Base-by-base conservation (phyloP, 2,888 invertebrate genomes). In the Axea sp. region DNA sequence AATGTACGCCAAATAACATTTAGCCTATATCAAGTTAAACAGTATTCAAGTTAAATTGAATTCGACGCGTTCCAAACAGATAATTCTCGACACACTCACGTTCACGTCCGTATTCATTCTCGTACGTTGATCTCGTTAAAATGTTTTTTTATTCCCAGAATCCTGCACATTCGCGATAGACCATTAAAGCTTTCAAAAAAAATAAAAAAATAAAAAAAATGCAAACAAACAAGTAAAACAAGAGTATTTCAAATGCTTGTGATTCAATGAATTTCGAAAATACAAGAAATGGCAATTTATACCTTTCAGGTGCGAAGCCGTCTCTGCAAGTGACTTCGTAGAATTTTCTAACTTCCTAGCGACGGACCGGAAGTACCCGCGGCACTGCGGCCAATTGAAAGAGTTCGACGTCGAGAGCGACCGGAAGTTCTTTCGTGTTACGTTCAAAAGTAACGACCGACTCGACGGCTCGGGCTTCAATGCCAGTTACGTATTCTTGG, bases 331-430 rank as follows among this genome's bases (percentile, higher is more conserved):
- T 84, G 99, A 99, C 88, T 98, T 94, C 88, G 95, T 99, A 51
- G 96, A 98, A 87, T 97, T 99, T 89, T 97, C 97, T 39, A 99
- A 98, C 89, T 96, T 94, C 86, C 92, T 95, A 91, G 92, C 95
- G 74, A 92, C 93, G 78, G 98, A 99, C 89, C 91, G 95, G 83
- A 96, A 96, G 87, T 96, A 94, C 88, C 92, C 93, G 41, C 91
- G 96, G 82, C 94, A 95, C 86, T 99, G 98, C 87, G 98, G 98
- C 3, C 93, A 93, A 81, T 90, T 93, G 87, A 92, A 92, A 82
- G 93, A 94, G 81, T 94, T 95, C 85, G 92, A 93, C 83, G 91
- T 96, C 30, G 93, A 93, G 80, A 97, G 97, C 2, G 97, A 98
- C 84, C 92, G 94, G 67, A 93, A 94, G 83, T 98, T 97, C 90